Conservation (phyloP, 1,140 invertebrate genomes). For the Ephestia elutella region DNA sequence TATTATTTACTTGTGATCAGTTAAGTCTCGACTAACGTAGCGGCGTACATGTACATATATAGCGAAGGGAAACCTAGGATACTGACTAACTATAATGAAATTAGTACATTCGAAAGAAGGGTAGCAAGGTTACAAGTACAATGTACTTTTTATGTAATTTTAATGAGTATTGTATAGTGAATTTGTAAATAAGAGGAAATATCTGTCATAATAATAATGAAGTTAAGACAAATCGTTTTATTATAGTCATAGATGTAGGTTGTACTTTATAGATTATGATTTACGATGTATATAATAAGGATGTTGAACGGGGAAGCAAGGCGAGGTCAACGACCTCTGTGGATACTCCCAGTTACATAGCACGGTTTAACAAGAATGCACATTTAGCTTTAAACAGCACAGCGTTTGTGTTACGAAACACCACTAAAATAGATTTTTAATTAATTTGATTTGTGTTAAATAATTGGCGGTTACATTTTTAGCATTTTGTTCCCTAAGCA, state of each 20-base stretch:
- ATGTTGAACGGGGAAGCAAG: constrained; percentile 35
- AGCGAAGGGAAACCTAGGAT: constrained; percentile 16
- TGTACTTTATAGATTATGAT: constrained; percentile 60
- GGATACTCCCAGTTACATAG: constrained; percentile 31
- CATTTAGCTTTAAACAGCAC: constrained; percentile 70
- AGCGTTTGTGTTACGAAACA: constrained; percentile 31
- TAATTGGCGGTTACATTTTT: constrained; percentile 25
- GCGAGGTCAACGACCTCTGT: constrained; percentile 15
- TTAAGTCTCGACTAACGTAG: constrained; percentile 68
- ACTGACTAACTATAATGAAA: constrained; percentile 40
- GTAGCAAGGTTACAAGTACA: constrained; percentile 68
- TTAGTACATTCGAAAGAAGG: constrained; percentile 61
- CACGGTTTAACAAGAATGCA: constrained; percentile 55
- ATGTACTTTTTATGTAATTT: constrained; percentile 68
- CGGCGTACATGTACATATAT: constrained; percentile 52
- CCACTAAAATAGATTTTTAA: constrained; percentile 4
- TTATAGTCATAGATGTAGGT: constrained; percentile 68
- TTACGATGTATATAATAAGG: constrained; percentile 57
- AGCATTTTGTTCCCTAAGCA: constrained; percentile 26
- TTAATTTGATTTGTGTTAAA: constrained; percentile 14
- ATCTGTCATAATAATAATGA: constrained; percentile 72
- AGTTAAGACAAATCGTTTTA: constrained; percentile 71
- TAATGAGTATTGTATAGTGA: constrained; percentile 68
- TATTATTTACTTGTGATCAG: constrained; percentile 64
- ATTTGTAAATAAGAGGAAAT: constrained; percentile 72